Conservation (phyloP, 2,113 vertebrate species). For the Hoplias malabaricus region DNA sequence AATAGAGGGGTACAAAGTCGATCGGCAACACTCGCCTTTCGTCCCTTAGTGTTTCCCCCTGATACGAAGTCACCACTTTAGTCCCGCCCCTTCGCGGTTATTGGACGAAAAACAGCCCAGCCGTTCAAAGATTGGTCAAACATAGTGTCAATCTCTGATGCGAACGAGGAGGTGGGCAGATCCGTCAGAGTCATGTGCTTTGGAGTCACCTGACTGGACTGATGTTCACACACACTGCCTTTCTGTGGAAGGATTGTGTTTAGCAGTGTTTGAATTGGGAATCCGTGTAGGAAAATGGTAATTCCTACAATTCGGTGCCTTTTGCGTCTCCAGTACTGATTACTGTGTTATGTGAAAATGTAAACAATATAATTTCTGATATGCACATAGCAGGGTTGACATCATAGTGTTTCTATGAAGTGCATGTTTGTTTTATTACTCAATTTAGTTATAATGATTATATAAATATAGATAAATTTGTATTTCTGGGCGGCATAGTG, state of each 20-base stretch:
- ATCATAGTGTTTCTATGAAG: no score
- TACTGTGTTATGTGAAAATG: no score
- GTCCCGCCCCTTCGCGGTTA: slow-evolving; percentile 51
- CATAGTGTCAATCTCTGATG: slow-evolving; percentile 48
- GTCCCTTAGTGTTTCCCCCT: slow-evolving; percentile 70
- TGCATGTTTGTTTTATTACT: no score
- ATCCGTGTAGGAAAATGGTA: background rate
- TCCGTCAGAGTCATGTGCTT: slow-evolving; percentile 62
- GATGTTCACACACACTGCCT: slow-evolving; percentile 30
- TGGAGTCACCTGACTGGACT: slow-evolving; percentile 83
- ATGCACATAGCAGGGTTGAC: no score
- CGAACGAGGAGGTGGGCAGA: slow-evolving; percentile 57
- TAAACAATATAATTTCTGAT: no score
- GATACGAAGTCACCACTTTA: slow-evolving; percentile 45
- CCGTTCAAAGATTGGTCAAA: slow-evolving; percentile 47
- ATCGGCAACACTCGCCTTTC: slow-evolving; percentile 60
- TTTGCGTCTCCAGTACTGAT: no score
- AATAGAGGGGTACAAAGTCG: slow-evolving; percentile 37
- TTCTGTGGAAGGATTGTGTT: background rate
- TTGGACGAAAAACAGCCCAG: slow-evolving; percentile 47
- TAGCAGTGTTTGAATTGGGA: background rate
- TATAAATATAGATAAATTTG: no score
- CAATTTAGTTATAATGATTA: no score
- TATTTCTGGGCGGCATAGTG: no score
- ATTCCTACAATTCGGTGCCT: no score